Base-by-base conservation (phyloP, 1,140 invertebrate species). In the Manduca sexta region DNA sequence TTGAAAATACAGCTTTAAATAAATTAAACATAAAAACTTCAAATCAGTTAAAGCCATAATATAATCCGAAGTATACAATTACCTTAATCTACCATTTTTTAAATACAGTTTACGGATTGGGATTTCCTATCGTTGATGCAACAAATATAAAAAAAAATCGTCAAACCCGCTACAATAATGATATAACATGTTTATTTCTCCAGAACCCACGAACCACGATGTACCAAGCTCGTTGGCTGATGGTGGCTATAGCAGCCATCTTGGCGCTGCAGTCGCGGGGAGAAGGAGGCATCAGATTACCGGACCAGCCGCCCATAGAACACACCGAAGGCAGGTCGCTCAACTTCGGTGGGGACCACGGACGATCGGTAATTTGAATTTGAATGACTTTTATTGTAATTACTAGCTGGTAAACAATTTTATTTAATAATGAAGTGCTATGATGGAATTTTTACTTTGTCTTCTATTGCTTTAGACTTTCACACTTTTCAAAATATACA, bases 241-340 rank as follows among this genome's bases (percentile, higher is more conserved):
- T 88, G 67, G 35, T 88, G 43, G 69, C 68, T 1, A 70, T 86
- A 44, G 69, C 76, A 11, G 78, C 85, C 1, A 64, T 77, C 2
- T 51, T 89, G 35, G 79, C 86, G 59, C 74, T 88, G 64, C 86
- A 89, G 60, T 84, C 86, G 35, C 60, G 71, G 37, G 88, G 88
- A 17, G 84, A 87, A 49, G 88, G 88, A 21, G 87, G 86, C 29
- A 86, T 89, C 46, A 80, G 87, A 11, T 58, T 90, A 16, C 88
- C 88, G 38, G 89, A 90, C 62, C 88, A 89, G 60, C 86, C 88
- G 41, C 83, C 86, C 0, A 80, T 74, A 38, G 73, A 74, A 16
- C 67, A 85, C 11, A 67, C 55, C 10, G 68, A 82, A 47, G 81
- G 77, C 12, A 60, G 79, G 15, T 72, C 72, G 0, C 30, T 81